Evolutionary conservation across 1,140 invertebrate species (phyloP).

Genomic region (Tetraneura akinire): DNA sequence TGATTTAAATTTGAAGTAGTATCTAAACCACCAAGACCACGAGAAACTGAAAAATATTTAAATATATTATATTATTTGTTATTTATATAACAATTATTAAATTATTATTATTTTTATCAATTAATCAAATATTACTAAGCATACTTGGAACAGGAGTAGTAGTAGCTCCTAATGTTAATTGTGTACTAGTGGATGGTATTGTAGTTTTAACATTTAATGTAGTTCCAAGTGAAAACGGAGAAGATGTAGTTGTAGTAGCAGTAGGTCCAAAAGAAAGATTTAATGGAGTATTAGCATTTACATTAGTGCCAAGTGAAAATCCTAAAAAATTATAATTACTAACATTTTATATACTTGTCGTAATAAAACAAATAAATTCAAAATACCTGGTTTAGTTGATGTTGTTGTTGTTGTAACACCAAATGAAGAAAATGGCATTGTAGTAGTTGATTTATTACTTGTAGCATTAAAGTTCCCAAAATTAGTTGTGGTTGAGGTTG

Average conservation of each 20-base stretch:
- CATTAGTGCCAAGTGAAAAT: slow-evolving; percentile 23
- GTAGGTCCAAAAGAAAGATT: slow-evolving; percentile 33
- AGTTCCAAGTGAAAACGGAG: slow-evolving; percentile 44
- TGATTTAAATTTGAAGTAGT: slow-evolving; percentile 38
- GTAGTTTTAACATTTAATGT: background rate
- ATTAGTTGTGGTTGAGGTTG: slow-evolving; percentile 16
- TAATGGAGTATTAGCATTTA: slow-evolving; percentile 31
- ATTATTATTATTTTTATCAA: background rate
- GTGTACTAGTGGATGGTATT: background rate
- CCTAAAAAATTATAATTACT: slow-evolving; percentile 3
- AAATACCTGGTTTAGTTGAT: slow-evolving; percentile 31
- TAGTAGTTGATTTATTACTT: background rate
- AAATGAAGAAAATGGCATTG: slow-evolving; percentile 1
- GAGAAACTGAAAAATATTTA: slow-evolving; percentile 27
- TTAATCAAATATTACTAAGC: background rate
- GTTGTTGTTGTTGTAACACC: slow-evolving; percentile 11
- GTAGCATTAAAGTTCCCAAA: slow-evolving; percentile 16
- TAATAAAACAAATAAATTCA: background rate
- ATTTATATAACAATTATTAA: too few relatives aligned
- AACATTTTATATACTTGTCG: too few relatives aligned
- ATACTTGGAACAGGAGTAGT: slow-evolving; percentile 19
- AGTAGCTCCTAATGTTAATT: slow-evolving; percentile 39
- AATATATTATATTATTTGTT: too few relatives aligned
- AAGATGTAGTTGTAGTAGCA: background rate
- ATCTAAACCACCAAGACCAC: slow-evolving; percentile 39